phyloP scores from a whole-genome alignment of 2,797 vertebrate species.

The Atherinosoma microstoma region DNA sequence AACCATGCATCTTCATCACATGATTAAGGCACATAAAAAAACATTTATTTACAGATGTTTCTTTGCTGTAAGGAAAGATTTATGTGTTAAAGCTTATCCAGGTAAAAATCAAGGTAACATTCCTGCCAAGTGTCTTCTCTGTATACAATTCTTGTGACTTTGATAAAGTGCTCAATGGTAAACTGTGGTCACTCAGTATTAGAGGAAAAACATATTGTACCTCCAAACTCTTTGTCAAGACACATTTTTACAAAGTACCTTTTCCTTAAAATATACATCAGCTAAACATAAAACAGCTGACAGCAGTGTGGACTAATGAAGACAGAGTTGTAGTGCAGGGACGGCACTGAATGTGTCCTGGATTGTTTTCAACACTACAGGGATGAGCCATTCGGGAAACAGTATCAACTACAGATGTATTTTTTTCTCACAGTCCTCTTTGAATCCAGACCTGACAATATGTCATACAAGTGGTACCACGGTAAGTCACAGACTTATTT shows the following conservation, averaged over 20 bases:
- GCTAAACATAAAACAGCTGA: conserved; percentile 37
- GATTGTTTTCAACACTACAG: conserved; percentile 36
- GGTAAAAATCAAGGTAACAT: conserved; percentile 4
- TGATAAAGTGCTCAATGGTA: conserved; percentile 79
- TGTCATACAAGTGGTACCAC: conserved; percentile 77
- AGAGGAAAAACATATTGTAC: conserved; percentile 43
- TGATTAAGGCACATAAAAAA: conserved; percentile 56
- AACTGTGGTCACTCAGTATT: conserved; percentile 52
- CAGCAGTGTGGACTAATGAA: conserved; percentile 50
- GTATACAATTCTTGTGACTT: conserved; percentile 42
- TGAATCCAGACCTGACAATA: conserved; percentile 79
- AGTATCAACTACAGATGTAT: conserved; percentile 32
- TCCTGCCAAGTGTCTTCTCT: conserved; percentile 20
- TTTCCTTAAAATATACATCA: conserved; percentile 51
- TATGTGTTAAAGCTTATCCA: conserved; percentile 24
- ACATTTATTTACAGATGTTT: conserved; percentile 14
- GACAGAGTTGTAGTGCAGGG: conserved; percentile 30
- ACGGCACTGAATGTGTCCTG: conserved; percentile 17
- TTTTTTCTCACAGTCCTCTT: conserved; percentile 46
- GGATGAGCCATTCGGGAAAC: conserved; percentile 22
- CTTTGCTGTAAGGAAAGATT: conserved; percentile 15
- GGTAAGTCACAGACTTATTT: conserved; percentile 82
- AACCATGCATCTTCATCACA: not conserved
- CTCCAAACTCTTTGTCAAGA: conserved; percentile 28
- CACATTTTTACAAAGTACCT: conserved; percentile 52